phyloP scores from a whole-genome alignment of 1,140 invertebrate species.

The Lepidurus packardi region DNA sequence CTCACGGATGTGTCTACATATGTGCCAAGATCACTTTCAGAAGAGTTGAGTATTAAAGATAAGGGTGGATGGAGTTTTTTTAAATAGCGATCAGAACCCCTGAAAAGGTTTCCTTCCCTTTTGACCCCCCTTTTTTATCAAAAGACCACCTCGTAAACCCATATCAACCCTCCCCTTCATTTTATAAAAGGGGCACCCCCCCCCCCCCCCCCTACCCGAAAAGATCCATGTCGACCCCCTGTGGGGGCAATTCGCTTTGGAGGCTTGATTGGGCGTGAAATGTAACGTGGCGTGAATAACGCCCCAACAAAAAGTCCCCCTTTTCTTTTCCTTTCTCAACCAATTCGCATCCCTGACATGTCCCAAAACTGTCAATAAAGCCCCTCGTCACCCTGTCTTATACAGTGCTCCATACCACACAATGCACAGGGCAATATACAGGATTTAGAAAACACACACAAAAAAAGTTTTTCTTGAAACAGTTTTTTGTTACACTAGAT shows the following conservation, averaged over 20 bases:
- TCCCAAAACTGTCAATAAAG: not conserved
- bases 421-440: no score
- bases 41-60: constrained; percentile 13
- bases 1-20: not conserved
- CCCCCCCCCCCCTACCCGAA: not conserved
- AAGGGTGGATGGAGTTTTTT: not conserved
- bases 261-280: constrained; percentile 21
- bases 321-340: not conserved
- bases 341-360: not conserved
- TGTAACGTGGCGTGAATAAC: constrained; percentile 17
- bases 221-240: constrained; percentile 8
- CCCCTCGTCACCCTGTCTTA: not conserved
- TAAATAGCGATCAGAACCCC: not conserved
- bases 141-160: constrained; percentile 4
- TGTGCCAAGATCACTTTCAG: not conserved
- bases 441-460: no score
- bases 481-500: not conserved
- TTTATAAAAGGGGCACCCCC: not conserved
- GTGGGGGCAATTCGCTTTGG: constrained; percentile 9
- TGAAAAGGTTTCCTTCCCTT: not conserved
- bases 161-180: constrained; percentile 6
- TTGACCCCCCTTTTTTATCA: not conserved
- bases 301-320: not conserved
- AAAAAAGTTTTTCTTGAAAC: not conserved
- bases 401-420: not conserved